Base-by-base conservation (phyloP, 2,888 invertebrate species). In the Physocephala rufipes region DNA sequence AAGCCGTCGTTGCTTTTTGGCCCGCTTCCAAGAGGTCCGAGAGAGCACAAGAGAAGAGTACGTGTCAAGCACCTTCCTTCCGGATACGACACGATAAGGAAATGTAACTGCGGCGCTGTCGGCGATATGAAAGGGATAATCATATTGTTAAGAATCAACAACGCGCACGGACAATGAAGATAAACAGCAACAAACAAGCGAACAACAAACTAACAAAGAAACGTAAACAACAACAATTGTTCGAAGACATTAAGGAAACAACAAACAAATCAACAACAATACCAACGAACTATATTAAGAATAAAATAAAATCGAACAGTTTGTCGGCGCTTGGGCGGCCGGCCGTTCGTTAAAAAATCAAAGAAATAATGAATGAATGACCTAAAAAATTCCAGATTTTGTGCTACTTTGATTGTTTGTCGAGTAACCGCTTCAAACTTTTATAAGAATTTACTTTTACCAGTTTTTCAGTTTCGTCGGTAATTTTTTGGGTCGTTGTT, bases 1-100 rank as follows among this genome's bases (percentile, higher is more conserved):
- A 47, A 63, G 21, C 1, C 47, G 43, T 24, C 21, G 1, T 13
- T 36, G n/a, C n/a, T 45, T 21, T 24, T 63, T 63, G 45, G 26
- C 47, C 45, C 47, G 19, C 21, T 15, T 45, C 43, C 26, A 45
- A 47, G 45, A 24, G 19, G 24, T 36, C 4, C 36, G 36, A 36
- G n/a, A n/a, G n/a, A n/a, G 36, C 9, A 36, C 36, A 36, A 36
- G 24, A 2, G 36, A 45, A n/a, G n/a, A n/a, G n/a, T n/a, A n/a
- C 63, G 63, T 63, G 63, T 47, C 47, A 63, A 62, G 45, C 62
- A 24, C 62, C 24, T 26, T n/a, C n/a, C n/a, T 13, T 45, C 53
- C 21, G 53, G 21, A 53, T 53, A 24, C 53, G 21, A 24, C 53
- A 24, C 53, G 24, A 53, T 21, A 21, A 53, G 53, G 53, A 53